phyloP scores from a whole-genome alignment of 2,888 invertebrate genomes.

The Drosophila demipolita region DNA sequence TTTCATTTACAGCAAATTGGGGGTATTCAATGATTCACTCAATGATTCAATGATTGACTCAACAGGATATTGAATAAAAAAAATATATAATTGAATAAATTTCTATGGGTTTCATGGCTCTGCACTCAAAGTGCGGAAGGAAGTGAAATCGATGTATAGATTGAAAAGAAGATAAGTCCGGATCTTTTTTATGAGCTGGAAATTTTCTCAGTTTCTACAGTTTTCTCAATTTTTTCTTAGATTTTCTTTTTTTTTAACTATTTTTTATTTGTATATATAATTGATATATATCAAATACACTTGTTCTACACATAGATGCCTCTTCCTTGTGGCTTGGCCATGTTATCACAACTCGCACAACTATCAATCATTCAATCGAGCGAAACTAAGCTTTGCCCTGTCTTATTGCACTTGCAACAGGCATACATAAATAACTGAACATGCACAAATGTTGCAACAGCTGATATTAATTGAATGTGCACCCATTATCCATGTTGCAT shows the following conservation, averaged over 20 bases:
- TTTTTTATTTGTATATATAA: background rate
- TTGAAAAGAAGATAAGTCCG: background rate
- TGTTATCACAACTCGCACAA: background rate
- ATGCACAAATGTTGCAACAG: background rate
- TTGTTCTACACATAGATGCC: background rate
- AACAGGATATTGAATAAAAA: background rate
- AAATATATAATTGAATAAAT: too few species aligned
- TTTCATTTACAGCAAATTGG: background rate
- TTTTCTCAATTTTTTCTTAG: too few species aligned
- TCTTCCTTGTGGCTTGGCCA: background rate
- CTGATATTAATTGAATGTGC: slow-evolving; percentile 43
- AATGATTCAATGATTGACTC: background rate
- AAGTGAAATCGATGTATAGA: background rate
- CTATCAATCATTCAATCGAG: background rate
- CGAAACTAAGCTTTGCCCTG: background rate
- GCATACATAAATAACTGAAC: background rate
- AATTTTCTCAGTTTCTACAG: too few species aligned
- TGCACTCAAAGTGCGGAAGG: too few species aligned
- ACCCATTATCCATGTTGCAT: slow-evolving; percentile 38
- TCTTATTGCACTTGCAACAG: slow-evolving; percentile 4
- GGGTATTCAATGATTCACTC: background rate
- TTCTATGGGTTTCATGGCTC: background rate
- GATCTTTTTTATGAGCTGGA: too few species aligned
- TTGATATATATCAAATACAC: background rate
- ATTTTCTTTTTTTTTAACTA: background rate